Evolutionary conservation across 2,888 invertebrate species (phyloP), one percentile per base, ranked within the genome.

Genomic region (Acronicta leporina): DNA sequence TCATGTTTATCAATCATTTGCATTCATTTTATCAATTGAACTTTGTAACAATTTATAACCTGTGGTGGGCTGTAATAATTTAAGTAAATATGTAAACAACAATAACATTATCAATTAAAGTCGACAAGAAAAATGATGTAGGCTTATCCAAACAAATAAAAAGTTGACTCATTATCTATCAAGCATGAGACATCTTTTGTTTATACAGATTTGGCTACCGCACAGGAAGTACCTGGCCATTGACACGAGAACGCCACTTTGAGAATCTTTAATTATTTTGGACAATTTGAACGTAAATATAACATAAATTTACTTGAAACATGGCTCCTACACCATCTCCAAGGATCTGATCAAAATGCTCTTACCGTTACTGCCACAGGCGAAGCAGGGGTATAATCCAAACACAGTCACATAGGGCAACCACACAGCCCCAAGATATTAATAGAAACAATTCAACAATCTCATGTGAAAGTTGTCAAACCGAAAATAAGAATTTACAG

Each of bases 381-480:
- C 57, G 55, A 63, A 53, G 61, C 62, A 73, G 50, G 58, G 68
- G 63, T 61, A 56, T 66, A 63, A 67, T 61, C 45, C 73, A 80
- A 68, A 75, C 72, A 74, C 71, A 83, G 68, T 72, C 75, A 75
- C 72, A 80, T 77, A 86, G 85, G 80, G 82, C 82, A 86, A 86
- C 79, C 84, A 82, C 83, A 81, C 68, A 78, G 74, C 71, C 79
- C 77, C 63, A 84, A 84, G 89, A 88, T 92, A 94, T 87, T 91
- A 87, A 88, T 92, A 92, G 92, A 85, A 88, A 85, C 82, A 88
- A 87, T 86, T 87, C 86, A 86, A 88, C 81, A 87, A 89, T 88
- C 86, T 85, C 82, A 82, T 87, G 92, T 92, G 93, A 94, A 94
- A 94, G 94, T 94, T 92, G 92, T 89, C 91, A 92, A 90, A 89